Evolutionary conservation across 2,113 vertebrate species (phyloP).

Genomic region (Tyto alba): DNA sequence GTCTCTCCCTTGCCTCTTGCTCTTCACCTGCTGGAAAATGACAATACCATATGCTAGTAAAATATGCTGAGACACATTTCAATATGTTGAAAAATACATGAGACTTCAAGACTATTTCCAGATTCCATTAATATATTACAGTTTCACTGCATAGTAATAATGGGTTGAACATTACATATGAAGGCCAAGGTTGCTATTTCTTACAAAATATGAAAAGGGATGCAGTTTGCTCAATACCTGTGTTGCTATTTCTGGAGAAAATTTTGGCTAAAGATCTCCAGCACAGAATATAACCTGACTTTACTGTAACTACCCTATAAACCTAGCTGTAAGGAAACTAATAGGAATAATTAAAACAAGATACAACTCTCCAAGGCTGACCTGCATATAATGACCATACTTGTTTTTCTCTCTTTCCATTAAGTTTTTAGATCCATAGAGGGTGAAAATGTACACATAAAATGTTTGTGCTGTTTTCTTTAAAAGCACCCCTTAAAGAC

Average conservation of each 20-base stretch:
- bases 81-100: conserved; percentile 40
- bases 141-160: neutral
- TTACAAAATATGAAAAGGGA: neutral
- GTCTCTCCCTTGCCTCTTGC: neutral
- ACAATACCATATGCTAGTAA: neutral
- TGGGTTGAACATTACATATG: neutral
- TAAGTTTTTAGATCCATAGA: neutral
- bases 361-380: neutral
- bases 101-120: conserved; percentile 18
- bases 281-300: neutral
- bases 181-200: neutral
- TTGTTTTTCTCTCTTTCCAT: neutral
- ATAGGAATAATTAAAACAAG: neutral
- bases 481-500: neutral
- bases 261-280: neutral
- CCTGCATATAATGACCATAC: neutral
- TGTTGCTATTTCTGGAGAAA: neutral
- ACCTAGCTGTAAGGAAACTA: neutral
- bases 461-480: neutral
- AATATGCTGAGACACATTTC: conserved; percentile 19
- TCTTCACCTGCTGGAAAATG: conserved; percentile 23
- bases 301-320: neutral
- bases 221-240: neutral
- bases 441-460: neutral
- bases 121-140: conserved; percentile 23